A percentile compares a stretch with the other conserved stretches of the same genome.
These are phyloP conservation scores for Helicoverpa assulta DNA, from an alignment of 2,888 invertebrate species.

Conservation along the genomic window DNA sequence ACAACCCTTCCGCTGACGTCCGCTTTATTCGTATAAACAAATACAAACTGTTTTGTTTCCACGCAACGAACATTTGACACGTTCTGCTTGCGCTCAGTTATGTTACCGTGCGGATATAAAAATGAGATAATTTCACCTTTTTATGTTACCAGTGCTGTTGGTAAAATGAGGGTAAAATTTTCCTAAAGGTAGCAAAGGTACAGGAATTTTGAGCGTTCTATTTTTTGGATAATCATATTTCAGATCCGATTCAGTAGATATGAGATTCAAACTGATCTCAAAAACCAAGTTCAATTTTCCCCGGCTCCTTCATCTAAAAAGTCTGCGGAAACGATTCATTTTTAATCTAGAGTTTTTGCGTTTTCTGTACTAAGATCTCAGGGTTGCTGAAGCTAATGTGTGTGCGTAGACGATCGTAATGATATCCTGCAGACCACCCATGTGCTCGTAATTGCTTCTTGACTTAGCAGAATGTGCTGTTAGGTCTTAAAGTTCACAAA, in stretches of 20 bases:
- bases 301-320: conserved; percentile 13
- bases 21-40: conserved; percentile 50
- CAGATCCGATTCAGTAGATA: too few relatives aligned
- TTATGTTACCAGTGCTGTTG: conserved; percentile 21
- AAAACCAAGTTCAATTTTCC: conserved; percentile 17
- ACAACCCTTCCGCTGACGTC: conserved; percentile 60
- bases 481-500: conserved; percentile 10
- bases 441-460: conserved; percentile 17
- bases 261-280: conserved; percentile 2
- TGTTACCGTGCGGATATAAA: conserved; percentile 34
- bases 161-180: conserved; percentile 6
- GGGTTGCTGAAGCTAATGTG: not conserved
- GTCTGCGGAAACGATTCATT: conserved; percentile 19
- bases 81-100: conserved; percentile 47
- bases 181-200: not conserved
- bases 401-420: conserved; percentile 1
- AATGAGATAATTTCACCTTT: conserved; percentile 44
- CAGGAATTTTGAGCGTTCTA: conserved; percentile 4
- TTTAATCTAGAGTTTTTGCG: conserved; percentile 12
- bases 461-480: not conserved
- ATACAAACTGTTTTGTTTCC: conserved; percentile 57
- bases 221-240: conserved; percentile 1
- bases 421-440: not conserved
- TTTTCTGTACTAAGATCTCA: conserved; percentile 12
- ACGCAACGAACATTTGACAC: conserved; percentile 60